Evolutionary conservation across 2,113 vertebrate species (phyloP).

Genomic region (Pycnonotus jocosus): DNA sequence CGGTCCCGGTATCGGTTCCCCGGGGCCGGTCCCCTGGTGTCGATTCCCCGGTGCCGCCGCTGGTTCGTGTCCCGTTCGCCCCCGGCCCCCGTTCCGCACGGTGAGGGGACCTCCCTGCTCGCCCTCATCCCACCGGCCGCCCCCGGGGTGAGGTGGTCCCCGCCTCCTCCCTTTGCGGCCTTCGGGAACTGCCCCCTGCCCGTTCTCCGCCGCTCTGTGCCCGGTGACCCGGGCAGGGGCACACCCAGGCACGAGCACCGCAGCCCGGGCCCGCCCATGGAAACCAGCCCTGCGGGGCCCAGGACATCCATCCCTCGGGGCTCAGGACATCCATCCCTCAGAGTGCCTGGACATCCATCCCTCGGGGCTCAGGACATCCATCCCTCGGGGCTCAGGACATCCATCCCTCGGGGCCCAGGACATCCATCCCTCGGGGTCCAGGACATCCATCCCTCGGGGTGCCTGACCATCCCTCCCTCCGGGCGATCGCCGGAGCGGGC

Average conservation of each 20-base stretch:
- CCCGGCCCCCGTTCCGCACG: no score
- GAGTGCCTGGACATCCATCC: not conserved
- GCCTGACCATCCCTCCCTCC: not conserved
- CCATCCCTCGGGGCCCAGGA: not conserved
- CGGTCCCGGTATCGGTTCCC: no score
- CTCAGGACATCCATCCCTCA: not conserved
- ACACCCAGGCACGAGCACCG: not conserved
- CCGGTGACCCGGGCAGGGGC: no score
- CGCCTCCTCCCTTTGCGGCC: not conserved
- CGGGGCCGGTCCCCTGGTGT: not conserved
- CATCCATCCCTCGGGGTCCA: not conserved
- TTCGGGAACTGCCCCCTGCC: not conserved
- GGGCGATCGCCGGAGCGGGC: not conserved
- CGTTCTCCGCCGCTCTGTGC: no score
- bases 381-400: not conserved
- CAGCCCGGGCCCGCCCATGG: no score
- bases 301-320: not conserved
- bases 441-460: not conserved
- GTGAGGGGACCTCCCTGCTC: fast-evolving
- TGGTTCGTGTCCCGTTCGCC: fast-evolving
- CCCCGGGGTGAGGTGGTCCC: not conserved
- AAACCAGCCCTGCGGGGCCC: not conserved
- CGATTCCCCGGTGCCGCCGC: not conserved
- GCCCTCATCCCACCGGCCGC: not conserved
- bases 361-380: not conserved